Evolutionary conservation across 2,797 vertebrate species (phyloP).

Genomic region (Schizopygopsis pylzovi): DNA sequence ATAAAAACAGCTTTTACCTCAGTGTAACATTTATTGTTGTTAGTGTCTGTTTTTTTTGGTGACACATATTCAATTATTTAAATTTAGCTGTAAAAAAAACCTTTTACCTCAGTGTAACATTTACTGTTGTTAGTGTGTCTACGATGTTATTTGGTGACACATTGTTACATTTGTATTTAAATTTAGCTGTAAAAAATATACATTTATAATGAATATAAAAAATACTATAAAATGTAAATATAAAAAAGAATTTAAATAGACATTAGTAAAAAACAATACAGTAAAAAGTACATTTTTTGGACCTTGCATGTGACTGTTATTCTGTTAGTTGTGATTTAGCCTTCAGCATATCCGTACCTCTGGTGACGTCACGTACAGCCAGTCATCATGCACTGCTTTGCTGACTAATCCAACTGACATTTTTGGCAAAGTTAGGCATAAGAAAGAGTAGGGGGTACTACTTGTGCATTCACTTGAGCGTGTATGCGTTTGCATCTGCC

Average conservation of each 20-base stretch:
- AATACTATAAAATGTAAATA: not conserved
- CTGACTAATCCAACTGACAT: slow-evolving; percentile 57
- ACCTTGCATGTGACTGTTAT: not conserved
- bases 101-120: too few species aligned
- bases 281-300: not conserved
- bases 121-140: too few species aligned
- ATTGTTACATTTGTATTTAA: too few species aligned
- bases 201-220: not conserved
- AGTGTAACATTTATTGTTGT: too few species aligned
- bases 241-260: not conserved
- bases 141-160: too few species aligned
- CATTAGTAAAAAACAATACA: not conserved
- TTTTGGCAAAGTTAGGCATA: slow-evolving; percentile 35
- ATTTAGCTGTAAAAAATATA: not conserved
- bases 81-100: too few species aligned
- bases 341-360: not conserved
- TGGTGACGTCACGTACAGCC: slow-evolving; percentile 8
- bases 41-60: too few species aligned
- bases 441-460: slow-evolving; percentile 14
- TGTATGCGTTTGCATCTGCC: slow-evolving; percentile 40
- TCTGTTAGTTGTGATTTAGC: not conserved
- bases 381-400: slow-evolving; percentile 44
- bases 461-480: slow-evolving; percentile 26
- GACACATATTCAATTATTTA: too few species aligned
- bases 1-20: too few species aligned